Conservation (phyloP, 2,797 vertebrate genomes). For the Xyrichtys novacula region DNA sequence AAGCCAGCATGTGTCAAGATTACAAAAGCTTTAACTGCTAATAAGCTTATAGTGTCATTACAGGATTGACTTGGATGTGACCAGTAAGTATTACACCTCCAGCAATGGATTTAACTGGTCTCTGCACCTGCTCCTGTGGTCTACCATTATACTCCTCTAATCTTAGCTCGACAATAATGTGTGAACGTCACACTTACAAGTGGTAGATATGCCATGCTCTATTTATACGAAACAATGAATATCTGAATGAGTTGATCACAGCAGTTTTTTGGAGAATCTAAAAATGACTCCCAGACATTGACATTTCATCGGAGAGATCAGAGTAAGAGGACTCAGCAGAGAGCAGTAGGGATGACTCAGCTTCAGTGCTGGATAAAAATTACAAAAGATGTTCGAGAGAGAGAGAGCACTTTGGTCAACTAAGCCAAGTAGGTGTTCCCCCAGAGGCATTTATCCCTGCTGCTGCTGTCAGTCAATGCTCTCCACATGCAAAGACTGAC, state of each 20-base stretch:
- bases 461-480: conserved; percentile 42
- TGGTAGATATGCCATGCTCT: background rate
- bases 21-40: conserved; percentile 48
- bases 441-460: conserved; percentile 17
- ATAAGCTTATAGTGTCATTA: conserved; percentile 59
- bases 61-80: conserved; percentile 37
- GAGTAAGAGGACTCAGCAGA: conserved; percentile 8
- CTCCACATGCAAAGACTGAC: conserved; percentile 28
- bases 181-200: background rate
- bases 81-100: conserved; percentile 43
- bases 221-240: too few relatives aligned
- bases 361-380: conserved; percentile 12
- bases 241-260: too few relatives aligned
- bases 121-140: conserved; percentile 26
- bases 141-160: background rate
- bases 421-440: conserved; percentile 30
- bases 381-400: conserved; percentile 9
- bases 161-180: background rate
- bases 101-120: conserved; percentile 36
- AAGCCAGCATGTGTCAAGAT: conserved; percentile 52
- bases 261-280: background rate
- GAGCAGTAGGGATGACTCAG: conserved; percentile 29
- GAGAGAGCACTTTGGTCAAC: conserved; percentile 29
- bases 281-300: background rate
- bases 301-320: background rate